A percentile compares a stretch with the other conserved stretches of the same genome.
phyloP scores from a whole-genome alignment of 2,113 vertebrate genomes.

The Mugil cephalus region DNA sequence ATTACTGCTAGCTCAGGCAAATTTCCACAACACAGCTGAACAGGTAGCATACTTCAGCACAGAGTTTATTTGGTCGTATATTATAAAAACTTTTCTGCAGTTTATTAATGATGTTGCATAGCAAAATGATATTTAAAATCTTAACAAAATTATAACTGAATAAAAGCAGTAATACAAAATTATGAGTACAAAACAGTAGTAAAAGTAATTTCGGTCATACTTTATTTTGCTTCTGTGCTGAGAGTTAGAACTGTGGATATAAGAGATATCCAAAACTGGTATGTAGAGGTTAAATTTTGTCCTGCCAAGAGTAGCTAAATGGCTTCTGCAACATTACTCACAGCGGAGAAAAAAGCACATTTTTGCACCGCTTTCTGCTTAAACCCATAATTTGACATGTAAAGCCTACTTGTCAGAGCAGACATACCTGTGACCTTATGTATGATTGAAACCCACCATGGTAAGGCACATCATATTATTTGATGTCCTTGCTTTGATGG shows the following conservation, averaged over 20 bases:
- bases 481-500: constrained; percentile 49
- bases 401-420: constrained; percentile 54
- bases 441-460: constrained; percentile 54
- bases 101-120: neutral
- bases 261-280: no score
- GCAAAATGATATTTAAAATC: no score
- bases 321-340: neutral
- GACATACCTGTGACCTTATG: constrained; percentile 57
- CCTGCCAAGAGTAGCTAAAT: neutral
- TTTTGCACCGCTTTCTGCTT: neutral
- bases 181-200: no score
- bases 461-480: constrained; percentile 45
- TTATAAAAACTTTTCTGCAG: neutral
- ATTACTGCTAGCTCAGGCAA: neutral
- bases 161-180: no score
- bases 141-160: no score
- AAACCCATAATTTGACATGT: constrained; percentile 25
- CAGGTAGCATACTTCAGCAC: neutral
- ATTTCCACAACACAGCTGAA: no score
- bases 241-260: no score
- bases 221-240: no score
- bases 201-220: no score
- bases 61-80: neutral
- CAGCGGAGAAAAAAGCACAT: neutral
- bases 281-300: neutral